Percentiles rank a stretch among this genome's conserved stretches.
These are phyloP conservation scores for Philereme vetulata DNA, from an alignment of 2,888 invertebrate genomes.

Conservation along the genomic window DNA sequence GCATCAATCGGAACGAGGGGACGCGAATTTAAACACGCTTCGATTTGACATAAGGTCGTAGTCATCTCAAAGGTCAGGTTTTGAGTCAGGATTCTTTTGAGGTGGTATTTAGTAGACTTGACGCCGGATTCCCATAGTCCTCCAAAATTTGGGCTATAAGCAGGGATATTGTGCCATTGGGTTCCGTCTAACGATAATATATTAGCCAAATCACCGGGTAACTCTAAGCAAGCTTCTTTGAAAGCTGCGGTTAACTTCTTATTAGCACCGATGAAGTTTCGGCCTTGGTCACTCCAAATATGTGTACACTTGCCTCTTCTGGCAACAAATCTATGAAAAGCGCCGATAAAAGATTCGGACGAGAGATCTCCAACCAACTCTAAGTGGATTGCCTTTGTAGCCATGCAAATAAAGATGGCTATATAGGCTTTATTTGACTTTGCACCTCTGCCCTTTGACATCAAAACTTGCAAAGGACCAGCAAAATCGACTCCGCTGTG, in stretches of 20 bases:
- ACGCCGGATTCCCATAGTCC: conserved; percentile 11
- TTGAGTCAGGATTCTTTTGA: conserved; percentile 5
- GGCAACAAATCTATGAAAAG: conserved; percentile 23
- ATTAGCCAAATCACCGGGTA: conserved; percentile 13
- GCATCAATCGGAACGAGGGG: conserved; percentile 13
- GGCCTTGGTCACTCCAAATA: conserved; percentile 35
- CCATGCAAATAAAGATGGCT: not conserved
- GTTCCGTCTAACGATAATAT: conserved; percentile 16
- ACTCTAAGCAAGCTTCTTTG: conserved; percentile 19
- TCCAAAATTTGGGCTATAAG: conserved; percentile 14
- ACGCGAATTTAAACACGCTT: conserved; percentile 25
- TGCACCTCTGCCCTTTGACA: conserved; percentile 28
- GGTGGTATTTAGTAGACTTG: conserved; percentile 5
- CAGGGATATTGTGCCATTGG: conserved; percentile 8
- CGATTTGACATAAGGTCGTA: conserved; percentile 16
- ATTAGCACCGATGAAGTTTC: conserved; percentile 30
- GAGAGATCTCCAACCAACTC: conserved; percentile 1
- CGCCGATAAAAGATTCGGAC: not conserved
- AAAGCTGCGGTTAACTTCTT: conserved; percentile 4
- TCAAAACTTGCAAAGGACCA: conserved; percentile 27
- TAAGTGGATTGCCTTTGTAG: not conserved
- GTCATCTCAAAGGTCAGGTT: conserved; percentile 15
- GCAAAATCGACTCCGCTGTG: conserved; percentile 32
- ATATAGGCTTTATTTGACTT: conserved; percentile 20
- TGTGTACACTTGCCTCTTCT: conserved; percentile 29